These are phyloP conservation scores for Barnardius zonarius DNA, from an alignment of 2,113 vertebrate species.

Conservation along the genomic window DNA sequence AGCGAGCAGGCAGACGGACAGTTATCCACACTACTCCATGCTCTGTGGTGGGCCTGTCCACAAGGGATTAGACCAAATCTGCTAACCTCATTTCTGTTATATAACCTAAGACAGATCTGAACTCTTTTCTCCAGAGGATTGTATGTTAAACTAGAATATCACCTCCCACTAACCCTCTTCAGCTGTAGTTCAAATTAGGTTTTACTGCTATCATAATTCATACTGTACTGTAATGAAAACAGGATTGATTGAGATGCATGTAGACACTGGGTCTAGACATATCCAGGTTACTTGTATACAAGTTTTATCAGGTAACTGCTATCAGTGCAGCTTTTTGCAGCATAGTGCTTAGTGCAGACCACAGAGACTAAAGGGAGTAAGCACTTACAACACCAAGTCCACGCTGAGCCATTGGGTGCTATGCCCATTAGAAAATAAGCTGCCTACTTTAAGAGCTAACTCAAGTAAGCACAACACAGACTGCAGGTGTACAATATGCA, in stretches of 20 bases:
- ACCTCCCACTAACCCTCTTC: conserved; percentile 17
- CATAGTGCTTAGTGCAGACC: not conserved
- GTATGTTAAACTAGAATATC: conserved; percentile 26
- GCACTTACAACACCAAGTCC: not conserved
- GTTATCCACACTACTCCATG: conserved; percentile 30
- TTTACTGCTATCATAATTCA: conserved; percentile 25
- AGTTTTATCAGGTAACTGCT: not conserved
- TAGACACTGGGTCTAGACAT: not conserved
- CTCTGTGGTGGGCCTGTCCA: conserved; percentile 56
- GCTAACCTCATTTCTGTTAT: conserved; percentile 61
- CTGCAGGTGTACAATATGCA: too few relatives aligned
- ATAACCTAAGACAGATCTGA: conserved; percentile 55
- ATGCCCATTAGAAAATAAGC: not conserved
- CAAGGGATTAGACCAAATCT: conserved; percentile 57
- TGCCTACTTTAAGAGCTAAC: not conserved
- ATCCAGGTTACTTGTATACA: not conserved
- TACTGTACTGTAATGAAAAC: not conserved
- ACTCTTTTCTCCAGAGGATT: conserved; percentile 33
- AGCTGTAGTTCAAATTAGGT: conserved; percentile 38
- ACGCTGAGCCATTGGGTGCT: not conserved
- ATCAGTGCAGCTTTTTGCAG: not conserved
- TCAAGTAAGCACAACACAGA: not conserved
- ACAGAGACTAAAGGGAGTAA: accelerated
- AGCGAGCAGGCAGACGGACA: not conserved
- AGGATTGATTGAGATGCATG: not conserved